phyloP scores from a whole-genome alignment of 2,113 vertebrate genomes.

The Naja naja region DNA sequence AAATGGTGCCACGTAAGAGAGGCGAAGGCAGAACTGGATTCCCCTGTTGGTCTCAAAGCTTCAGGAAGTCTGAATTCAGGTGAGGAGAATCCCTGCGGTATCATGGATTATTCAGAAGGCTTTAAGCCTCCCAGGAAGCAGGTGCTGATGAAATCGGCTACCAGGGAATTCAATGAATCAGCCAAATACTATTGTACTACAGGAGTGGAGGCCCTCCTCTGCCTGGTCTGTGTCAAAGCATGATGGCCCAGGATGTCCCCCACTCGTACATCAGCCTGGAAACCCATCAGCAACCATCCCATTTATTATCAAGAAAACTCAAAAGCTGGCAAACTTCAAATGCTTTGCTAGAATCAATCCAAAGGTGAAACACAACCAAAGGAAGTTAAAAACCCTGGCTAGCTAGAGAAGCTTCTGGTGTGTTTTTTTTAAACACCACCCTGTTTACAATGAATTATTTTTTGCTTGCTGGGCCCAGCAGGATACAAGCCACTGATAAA shows the following conservation, averaged over 20 bases:
- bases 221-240: not conserved
- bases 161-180: not conserved
- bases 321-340: not conserved
- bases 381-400: not conserved
- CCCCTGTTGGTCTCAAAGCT: not conserved
- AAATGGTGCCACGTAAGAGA: not conserved
- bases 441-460: not conserved
- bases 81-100: not conserved
- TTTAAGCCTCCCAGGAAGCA: not conserved
- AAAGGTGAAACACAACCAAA: rapidly evolving
- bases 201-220: not conserved
- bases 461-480: not conserved
- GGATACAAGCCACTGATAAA: not conserved
- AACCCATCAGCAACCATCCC: not conserved
- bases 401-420: not conserved
- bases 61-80: not conserved
- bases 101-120: not conserved
- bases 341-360: rapidly evolving
- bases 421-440: not conserved
- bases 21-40: not conserved
- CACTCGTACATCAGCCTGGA: not conserved
- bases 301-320: not conserved
- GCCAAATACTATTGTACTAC: not conserved
- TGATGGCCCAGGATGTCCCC: not conserved
- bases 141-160: not conserved